A percentile compares a stretch with the other conserved stretches of the same genome.
Evolutionary conservation across 2,113 vertebrate species (phyloP).

Genomic region (Chionomys nivalis): DNA sequence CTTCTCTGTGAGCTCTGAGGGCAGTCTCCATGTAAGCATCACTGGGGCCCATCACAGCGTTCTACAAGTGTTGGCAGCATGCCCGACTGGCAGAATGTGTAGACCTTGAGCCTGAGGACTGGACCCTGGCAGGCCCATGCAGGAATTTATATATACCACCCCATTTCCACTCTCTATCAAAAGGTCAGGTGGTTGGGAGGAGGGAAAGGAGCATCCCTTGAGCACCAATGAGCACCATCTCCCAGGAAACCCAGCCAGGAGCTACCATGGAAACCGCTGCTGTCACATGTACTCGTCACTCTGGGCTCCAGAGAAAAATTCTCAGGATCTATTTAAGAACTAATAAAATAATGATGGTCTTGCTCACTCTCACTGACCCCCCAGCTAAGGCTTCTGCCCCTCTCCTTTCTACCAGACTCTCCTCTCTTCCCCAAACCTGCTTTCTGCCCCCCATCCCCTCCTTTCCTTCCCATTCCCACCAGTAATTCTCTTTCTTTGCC

Average conservation of each 20-base stretch:
- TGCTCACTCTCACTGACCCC: conserved; percentile 41
- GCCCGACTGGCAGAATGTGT: background rate
- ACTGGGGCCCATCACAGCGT: background rate
- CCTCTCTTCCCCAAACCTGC: background rate
- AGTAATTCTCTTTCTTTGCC: conserved; percentile 22
- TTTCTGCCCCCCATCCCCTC: background rate
- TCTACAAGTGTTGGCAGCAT: background rate
- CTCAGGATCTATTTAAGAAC: conserved; percentile 73
- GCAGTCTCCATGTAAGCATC: background rate
- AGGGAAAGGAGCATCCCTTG: background rate
- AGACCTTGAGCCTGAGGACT: background rate
- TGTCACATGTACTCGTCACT: conserved; percentile 60
- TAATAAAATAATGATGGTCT: conserved; percentile 77
- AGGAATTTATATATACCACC: background rate
- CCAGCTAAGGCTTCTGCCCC: background rate
- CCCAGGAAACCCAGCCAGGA: conserved; percentile 80
- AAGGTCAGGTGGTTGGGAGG: background rate
- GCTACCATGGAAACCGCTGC: conserved; percentile 84
- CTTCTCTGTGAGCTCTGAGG: background rate
- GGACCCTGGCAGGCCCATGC: background rate
- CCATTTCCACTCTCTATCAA: background rate
- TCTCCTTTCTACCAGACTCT: background rate
- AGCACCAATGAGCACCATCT: conserved; percentile 58
- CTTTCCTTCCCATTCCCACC: background rate
- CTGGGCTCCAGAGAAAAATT: conserved; percentile 68